Base-by-base conservation (phyloP, 2,888 invertebrate genomes). In the Drosophila meridiana region DNA sequence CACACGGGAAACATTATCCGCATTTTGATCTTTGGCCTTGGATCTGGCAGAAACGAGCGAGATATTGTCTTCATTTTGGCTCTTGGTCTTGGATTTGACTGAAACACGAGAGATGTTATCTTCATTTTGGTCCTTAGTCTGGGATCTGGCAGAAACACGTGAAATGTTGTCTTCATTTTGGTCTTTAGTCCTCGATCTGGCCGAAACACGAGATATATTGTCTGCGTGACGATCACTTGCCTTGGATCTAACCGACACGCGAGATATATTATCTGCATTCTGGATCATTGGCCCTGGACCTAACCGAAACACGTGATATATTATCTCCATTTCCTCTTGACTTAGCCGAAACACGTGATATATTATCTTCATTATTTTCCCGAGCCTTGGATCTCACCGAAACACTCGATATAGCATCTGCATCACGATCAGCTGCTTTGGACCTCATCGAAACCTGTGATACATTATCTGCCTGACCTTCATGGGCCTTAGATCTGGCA, bases 381-480 rank as follows among this genome's bases (percentile, higher is more conserved):
- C 20, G 20, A 3, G 13, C 38, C 3, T 20, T 64, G 0, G 61
- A 43, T 14, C 47, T 59, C 0, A 14, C 38, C 3, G 53, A 38
- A 8, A 53, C 36, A 14, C 8, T 4, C 0, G 36, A 34, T 9
- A 34, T 6, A 6, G 11, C 11, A 34, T 52, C 34, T 11, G 6
- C 6, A 11, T 20, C 34, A 5, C 20, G 34, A 5, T 9, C 50
- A 20, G 3, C 26, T 9, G 40, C 34, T n/a, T 20, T 52, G 6
- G 72, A 60, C 26, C 26, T 60, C 4, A n/a, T 9, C 7, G 71
- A 65, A n/a, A 38, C 30, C 11, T 9, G 53, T 3, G 71, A 69
- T 14, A 8, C 34, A 14, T 56, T 60, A 45, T 59, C 55, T 8
- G 56, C n/a, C 8, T 60, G 59, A 28, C 0, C 9, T 8, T 50